phyloP scores from a whole-genome alignment of 30 jellyfish, hydroid and myxozoan genomes.

The Hydractinia echinata region DNA sequence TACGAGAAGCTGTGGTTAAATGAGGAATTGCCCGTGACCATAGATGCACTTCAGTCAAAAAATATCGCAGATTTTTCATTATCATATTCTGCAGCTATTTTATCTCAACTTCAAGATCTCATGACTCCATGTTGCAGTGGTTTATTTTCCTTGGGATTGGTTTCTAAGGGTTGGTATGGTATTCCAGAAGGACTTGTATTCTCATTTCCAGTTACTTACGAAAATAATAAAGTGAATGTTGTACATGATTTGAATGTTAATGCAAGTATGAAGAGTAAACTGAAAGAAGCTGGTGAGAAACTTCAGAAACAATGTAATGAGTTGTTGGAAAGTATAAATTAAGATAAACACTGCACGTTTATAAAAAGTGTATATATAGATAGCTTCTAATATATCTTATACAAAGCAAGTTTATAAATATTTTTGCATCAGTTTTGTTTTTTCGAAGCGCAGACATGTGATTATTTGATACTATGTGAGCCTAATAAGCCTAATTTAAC shows the following conservation, averaged over 20 bases:
- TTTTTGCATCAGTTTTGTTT: no score
- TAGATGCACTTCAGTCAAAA: background rate
- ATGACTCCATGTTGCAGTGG: conserved; percentile 34
- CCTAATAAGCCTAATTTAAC: no score
- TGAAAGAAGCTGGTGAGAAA: conserved; percentile 33
- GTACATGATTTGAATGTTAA: conserved; percentile 21
- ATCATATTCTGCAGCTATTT: conserved; percentile 72
- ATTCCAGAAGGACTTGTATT: conserved; percentile 72
- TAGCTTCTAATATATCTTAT: no score
- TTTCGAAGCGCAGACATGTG: no score
- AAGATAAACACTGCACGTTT: background rate
- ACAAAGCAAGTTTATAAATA: no score
- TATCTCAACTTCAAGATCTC: conserved; percentile 61
- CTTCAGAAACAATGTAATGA: conserved; percentile 40
- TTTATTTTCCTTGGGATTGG: conserved; percentile 56
- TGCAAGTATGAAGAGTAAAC: conserved; percentile 25
- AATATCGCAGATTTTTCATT: conserved; percentile 20
- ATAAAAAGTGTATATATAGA: no score
- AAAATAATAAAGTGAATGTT: conserved; percentile 35
- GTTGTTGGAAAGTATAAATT: conserved; percentile 3
- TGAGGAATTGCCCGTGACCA: conserved; percentile 28
- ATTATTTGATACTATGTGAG: no score
- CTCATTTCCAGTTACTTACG: conserved; percentile 68
- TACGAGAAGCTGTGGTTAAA: conserved; percentile 72
- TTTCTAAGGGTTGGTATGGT: conserved; percentile 88